Evolutionary conservation across 2,113 vertebrate species (phyloP), one percentile per base, ranked within the genome.

Genomic region (Myiagra hebetior): DNA sequence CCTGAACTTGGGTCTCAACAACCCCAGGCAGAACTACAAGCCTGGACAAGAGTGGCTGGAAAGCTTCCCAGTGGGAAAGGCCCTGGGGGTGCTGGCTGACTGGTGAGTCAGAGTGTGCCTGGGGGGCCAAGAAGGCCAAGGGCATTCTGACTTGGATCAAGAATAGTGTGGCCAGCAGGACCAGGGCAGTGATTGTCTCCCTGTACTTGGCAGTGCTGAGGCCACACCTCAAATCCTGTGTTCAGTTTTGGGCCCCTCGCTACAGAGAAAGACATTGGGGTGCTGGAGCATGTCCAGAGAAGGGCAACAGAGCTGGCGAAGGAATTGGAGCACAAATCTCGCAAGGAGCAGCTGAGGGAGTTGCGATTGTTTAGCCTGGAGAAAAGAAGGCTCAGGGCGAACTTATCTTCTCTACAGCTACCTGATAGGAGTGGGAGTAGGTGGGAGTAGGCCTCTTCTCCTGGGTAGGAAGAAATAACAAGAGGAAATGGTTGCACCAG

Each of bases 321-420:
- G 19, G 19, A 12, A 4, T 3, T 75, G 41, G 35, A 49, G 23
- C 23, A 56, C 13, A 75, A 9, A 20, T 49, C 5, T 60, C 6
- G 1, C 18, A 11, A 37, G 31, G 8, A 49, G 15, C 13, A 15
- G 7, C 47, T 49, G 68, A 81, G 9, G 35, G 19, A 56, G 4
- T 8, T 42, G 31, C 0, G 0, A 5, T 9, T 74, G 2, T 37
- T 62, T 23, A 30, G 15, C 8, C 31, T 49, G 23, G 23, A 68
- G 47, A 33, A 49, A 65, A 62, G 31, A 19, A 68, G 35, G 19
- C 27, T 44, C 30, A n/a, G 41, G 22, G 22, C 62, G 27, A 49
- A 35, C 4, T 62, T 17, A 10, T 14, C 12, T 39, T 42, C 46
- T 59, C 41, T 67, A 67, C 7, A 80, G 12, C 9, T 62, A 9